Evolutionary conservation across 2,888 invertebrate species (phyloP).

Genomic region (Parelbella ahira): DNA sequence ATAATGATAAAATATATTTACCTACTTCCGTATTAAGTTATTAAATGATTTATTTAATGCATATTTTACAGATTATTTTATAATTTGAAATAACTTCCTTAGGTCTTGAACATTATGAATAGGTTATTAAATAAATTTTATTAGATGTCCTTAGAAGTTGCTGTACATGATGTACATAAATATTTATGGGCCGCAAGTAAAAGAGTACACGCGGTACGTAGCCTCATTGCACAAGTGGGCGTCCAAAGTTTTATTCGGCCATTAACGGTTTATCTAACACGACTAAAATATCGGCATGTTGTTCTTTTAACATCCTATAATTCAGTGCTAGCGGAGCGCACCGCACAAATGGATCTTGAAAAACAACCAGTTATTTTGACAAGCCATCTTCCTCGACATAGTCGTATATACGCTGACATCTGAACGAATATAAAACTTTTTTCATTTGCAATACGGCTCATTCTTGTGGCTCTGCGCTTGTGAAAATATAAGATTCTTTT

Average conservation of each 20-base stretch:
- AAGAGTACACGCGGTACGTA: no score
- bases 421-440: constrained; percentile 40
- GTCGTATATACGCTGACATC: constrained; percentile 45
- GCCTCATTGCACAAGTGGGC: no score
- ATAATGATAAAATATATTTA: no score
- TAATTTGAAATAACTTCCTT: no score
- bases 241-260: constrained; percentile 44
- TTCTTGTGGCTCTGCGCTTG: constrained; percentile 34
- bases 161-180: no score
- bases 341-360: constrained; percentile 73
- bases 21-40: no score
- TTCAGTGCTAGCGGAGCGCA: constrained; percentile 58
- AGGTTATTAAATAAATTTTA: no score
- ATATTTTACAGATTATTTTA: no score
- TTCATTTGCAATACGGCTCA: constrained; percentile 34
- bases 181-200: no score
- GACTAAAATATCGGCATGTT: constrained; percentile 65
- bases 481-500: constrained; percentile 53
- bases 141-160: no score
- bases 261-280: constrained; percentile 62
- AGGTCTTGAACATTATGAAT: no score
- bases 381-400: constrained; percentile 46
- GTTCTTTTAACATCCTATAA: constrained; percentile 65
- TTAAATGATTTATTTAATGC: no score
- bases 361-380: constrained; percentile 77